Conservation (phyloP, 1,140 invertebrate genomes). For the Teleopsis dalmanni region DNA sequence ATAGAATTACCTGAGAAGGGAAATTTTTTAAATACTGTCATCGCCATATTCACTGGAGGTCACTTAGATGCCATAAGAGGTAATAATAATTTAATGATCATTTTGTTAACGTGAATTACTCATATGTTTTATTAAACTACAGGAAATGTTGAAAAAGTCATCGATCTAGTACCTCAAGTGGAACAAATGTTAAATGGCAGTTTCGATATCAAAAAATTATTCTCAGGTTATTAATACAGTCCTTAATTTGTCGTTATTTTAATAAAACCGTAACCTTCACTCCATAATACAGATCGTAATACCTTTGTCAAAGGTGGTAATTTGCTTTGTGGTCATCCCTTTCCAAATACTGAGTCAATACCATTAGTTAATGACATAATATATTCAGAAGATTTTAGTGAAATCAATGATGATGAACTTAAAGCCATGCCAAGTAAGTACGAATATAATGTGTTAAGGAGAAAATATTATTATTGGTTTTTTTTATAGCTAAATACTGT, state of each 20-base stretch:
- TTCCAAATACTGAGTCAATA: constrained; percentile 43
- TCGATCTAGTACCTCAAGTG: constrained; percentile 31
- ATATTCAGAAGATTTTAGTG: constrained; percentile 48
- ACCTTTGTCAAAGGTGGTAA: constrained; percentile 48
- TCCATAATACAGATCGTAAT: constrained; percentile 24
- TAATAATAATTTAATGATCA: constrained; percentile 27
- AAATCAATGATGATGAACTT: constrained; percentile 44
- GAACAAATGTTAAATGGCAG: constrained; percentile 33
- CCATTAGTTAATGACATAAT: constrained; percentile 46
- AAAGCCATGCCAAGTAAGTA: constrained; percentile 53
- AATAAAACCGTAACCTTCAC: not conserved
- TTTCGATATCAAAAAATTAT: constrained; percentile 38
- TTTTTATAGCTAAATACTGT: constrained; percentile 52
- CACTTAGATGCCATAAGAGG: constrained; percentile 51
- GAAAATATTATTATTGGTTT: not conserved
- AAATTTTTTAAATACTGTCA: constrained; percentile 52
- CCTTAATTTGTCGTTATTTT: constrained; percentile 1
- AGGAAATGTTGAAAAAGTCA: constrained; percentile 30
- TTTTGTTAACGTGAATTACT: not conserved
- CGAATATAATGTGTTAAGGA: not conserved
- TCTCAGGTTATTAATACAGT: constrained; percentile 26
- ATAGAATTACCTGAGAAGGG: constrained; percentile 51
- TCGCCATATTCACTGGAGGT: constrained; percentile 52
- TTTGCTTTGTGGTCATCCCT: constrained; percentile 53
- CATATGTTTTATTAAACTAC: not conserved